Base-by-base conservation (phyloP, 1,140 invertebrate species). In the Augochlora pura region DNA sequence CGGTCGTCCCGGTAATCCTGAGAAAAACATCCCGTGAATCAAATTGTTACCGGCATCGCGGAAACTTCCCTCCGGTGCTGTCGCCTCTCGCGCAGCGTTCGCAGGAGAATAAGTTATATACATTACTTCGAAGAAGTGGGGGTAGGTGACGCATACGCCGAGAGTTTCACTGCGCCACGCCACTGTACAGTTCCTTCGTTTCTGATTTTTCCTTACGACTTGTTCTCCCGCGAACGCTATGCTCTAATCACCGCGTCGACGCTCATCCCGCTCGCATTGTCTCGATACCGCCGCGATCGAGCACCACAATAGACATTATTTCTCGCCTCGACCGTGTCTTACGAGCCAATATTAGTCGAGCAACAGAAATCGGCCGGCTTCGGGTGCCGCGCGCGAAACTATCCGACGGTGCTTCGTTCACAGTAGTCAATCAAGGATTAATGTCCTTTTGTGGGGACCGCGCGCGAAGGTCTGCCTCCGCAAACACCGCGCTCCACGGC, bases 401-500 rank as follows among this genome's bases (percentile, higher is more conserved):
- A 54, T 8, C 38, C 63, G 25, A 7, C 38, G 64, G 69, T 63
- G 59, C 23, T 71, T 42, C 46, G 66, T 69, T 84, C 75, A 66
- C 71, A 62, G 73, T 77, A 73, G 32, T 85, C 71, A 70, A 77
- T 81, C 80, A 70, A 25, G 46, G 70, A 81, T 85, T 83, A 83
- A 62, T 68, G 60, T 57, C 42, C 16, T 52, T n/a, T 52, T 16
- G 16, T 42, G 27, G 46, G 75, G 75, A 63, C 10, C 14, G 6
- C 16, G 16, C 32, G 66, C 46, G n/a, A n/a, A 4, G 32, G 32
- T 27, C n/a, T 2, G 62, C 42, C 49, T 46, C 9, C 21, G 39
- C 38, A 59, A 39, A 60, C 59, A 16, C 38, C 46, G 42, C 12
- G 59, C 0, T 9, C 59, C 5, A 38, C 46, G 32, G 52, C 9